Base-by-base conservation (phyloP, 2,113 vertebrate species). In the Scomber scombrus region DNA sequence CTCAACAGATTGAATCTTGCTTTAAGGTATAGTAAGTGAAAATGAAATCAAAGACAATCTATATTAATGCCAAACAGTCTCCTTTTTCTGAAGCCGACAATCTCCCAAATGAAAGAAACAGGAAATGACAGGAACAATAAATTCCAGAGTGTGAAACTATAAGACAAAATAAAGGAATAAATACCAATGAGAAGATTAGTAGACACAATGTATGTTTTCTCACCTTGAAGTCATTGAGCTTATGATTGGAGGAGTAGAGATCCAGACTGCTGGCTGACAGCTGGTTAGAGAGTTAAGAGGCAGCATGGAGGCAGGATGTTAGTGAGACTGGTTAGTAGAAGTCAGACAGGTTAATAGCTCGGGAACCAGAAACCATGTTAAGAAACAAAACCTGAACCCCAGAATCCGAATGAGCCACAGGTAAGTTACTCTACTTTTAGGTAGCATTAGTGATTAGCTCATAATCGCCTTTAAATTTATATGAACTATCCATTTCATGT, bases 201-300 rank as follows among this genome's bases (percentile, higher is more conserved):
- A 19, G 43, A 73, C 3, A 4, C 5, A 50, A 50, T 5, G 2
- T 15, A 46, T 3, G 40, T 47, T 26, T 43, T 69, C 95, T 94
- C 81, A 99, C 98, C 95, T 97, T 95, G 78, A 96, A 93, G 90
- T 95, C 94, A 89, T 92, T 94, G 60, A 97, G 94, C 66, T 89
- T 96, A 29, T 93, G 95, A 63, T 90, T 91, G 2, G 93, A 94
- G 14, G 65, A 84, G 84, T 81, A 92, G 58, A 98, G 94, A 75
- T 99, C 97, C 82, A 97, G 95, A 67, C 95, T 96, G 92, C 97
- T 98, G 87, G 92, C 94, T 73, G 97, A 97, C 51, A 98, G 93
- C 98, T 99, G 93, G 57, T 75, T 74, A 52, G 15, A 67, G 67
- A 87, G 81, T 87, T 65, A 80, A 11, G 21, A 50, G 55, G 68